phyloP scores from a whole-genome alignment of 2,797 vertebrate genomes.

The Peromyscus attwateri region DNA sequence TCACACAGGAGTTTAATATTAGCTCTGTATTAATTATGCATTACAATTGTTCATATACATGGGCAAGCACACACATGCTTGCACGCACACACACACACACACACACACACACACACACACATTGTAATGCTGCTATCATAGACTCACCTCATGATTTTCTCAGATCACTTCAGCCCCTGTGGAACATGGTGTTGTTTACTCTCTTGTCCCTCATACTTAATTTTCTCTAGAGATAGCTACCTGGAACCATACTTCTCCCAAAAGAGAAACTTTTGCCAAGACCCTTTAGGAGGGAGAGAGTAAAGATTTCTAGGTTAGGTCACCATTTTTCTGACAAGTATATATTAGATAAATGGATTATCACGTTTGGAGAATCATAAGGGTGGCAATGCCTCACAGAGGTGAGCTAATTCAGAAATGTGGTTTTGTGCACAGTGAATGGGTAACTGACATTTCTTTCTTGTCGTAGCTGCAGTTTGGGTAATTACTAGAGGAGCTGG shows the following conservation, averaged over 20 bases:
- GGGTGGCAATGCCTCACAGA: neutral
- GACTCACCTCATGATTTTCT: constrained; percentile 60
- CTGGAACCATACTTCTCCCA: constrained; percentile 41
- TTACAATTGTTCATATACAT: constrained; percentile 30
- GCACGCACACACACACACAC: too few species aligned
- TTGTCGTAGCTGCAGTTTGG: constrained; percentile 59
- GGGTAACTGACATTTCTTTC: constrained; percentile 45
- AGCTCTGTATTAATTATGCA: constrained; percentile 67
- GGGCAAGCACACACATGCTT: neutral
- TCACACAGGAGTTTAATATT: constrained; percentile 67
- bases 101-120: neutral
- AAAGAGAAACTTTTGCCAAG: constrained; percentile 52
- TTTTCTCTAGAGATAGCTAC: constrained; percentile 68
- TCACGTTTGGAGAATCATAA: neutral
- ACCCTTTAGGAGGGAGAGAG: neutral
- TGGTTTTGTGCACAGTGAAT: neutral
- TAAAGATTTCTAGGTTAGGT: neutral
- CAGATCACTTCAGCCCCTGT: constrained; percentile 32
- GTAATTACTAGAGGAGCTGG: neutral
- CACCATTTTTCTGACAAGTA: constrained; percentile 16
- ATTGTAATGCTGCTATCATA: neutral
- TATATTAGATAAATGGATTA: neutral
- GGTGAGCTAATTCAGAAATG: constrained; percentile 21
- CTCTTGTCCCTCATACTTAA: neutral
- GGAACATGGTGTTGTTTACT: constrained; percentile 46